Conservation (phyloP, 2,113 vertebrate species). For the Mola mola region DNA sequence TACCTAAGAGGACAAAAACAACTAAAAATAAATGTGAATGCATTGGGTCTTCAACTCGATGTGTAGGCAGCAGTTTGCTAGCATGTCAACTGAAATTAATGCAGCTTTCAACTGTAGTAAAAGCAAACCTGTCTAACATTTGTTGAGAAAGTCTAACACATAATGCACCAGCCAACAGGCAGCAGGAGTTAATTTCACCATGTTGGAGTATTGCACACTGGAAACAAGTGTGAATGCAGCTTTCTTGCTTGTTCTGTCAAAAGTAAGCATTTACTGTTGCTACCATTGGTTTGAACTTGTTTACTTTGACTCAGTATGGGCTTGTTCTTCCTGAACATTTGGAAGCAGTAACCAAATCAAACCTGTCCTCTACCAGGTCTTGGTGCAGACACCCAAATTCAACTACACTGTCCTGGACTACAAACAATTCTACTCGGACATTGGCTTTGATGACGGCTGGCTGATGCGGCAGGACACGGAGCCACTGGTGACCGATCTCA, state of each 20-base stretch:
- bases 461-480: slow-evolving; percentile 91
- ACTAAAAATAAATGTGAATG: background rate
- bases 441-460: slow-evolving; percentile 91
- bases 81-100: too few relatives aligned
- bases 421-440: slow-evolving; percentile 87
- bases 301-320: too few relatives aligned
- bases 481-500: slow-evolving; percentile 79
- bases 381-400: slow-evolving; percentile 86
- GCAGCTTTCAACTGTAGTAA: background rate
- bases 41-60: too few relatives aligned
- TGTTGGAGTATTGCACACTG: too few relatives aligned
- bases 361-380: slow-evolving; percentile 64
- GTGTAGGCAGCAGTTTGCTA: too few relatives aligned
- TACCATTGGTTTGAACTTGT: too few relatives aligned
- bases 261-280: too few relatives aligned
- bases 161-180: background rate
- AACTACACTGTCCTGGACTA: slow-evolving; percentile 94
- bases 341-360: background rate
- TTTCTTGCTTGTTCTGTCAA: too few relatives aligned
- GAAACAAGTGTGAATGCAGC: too few relatives aligned
- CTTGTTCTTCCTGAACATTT: too few relatives aligned
- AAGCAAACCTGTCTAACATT: background rate
- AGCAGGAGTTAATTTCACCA: too few relatives aligned
- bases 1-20: background rate
- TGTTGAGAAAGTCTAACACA: too few relatives aligned